Conservation (phyloP, 2,888 invertebrate genomes). For the Lochmaea capreae region DNA sequence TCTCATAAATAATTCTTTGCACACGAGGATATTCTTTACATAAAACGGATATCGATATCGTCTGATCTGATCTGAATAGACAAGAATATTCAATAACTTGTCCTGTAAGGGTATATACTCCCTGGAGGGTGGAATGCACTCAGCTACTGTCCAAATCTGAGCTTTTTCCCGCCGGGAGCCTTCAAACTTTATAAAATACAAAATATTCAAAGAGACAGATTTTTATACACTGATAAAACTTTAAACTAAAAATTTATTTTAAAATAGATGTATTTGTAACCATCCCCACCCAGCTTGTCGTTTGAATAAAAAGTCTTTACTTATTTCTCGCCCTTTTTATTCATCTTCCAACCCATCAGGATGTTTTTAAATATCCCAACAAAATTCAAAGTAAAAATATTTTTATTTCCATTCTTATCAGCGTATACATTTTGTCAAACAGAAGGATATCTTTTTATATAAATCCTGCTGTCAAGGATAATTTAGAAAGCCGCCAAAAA, state of each 20-base stretch:
- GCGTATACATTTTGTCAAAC: constrained; percentile 19
- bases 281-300: neutral
- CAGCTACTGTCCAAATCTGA: constrained; percentile 64
- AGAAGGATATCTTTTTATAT: constrained; percentile 20
- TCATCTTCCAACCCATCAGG: neutral
- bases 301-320: too few species aligned
- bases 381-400: neutral
- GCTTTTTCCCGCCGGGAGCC: constrained; percentile 58
- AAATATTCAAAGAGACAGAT: constrained; percentile 60
- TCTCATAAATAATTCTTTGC: constrained; percentile 56
- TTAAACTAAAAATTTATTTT: neutral
- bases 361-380: neutral
- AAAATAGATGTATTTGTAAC: neutral
- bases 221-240: constrained; percentile 45
- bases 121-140: constrained; percentile 59
- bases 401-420: constrained; percentile 2
- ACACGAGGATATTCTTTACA: constrained; percentile 55
- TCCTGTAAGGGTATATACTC: constrained; percentile 57
- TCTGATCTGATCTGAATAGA: constrained; percentile 58
- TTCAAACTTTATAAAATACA: constrained; percentile 60
- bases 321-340: neutral
- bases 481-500: constrained; percentile 38
- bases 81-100: constrained; percentile 60
- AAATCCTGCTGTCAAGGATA: constrained; percentile 22
- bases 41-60: constrained; percentile 55